Conservation (phyloP, 2,888 invertebrate genomes). For the Drosophila maculinotata region DNA sequence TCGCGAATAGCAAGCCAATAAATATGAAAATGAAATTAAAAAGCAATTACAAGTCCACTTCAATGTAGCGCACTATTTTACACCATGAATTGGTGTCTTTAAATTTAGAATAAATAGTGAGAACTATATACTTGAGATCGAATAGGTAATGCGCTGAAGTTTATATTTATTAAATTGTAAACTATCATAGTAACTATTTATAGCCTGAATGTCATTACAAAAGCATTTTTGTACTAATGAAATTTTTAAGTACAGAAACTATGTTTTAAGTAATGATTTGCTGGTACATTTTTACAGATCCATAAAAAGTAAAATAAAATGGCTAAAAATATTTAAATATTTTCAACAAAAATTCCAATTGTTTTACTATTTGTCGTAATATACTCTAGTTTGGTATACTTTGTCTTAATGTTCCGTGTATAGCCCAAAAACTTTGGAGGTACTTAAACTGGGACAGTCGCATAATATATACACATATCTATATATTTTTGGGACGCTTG, state of each 20-base stretch:
- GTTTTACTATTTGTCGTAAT: not conserved
- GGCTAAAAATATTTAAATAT: not conserved
- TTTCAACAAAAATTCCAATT: not conserved
- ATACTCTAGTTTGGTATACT: not conserved
- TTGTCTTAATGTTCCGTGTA: conserved; percentile 4
- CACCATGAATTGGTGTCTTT: conserved; percentile 25
- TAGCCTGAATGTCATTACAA: no score
- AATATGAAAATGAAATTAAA: conserved; percentile 56
- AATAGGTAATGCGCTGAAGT: conserved; percentile 14
- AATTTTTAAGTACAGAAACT: no score
- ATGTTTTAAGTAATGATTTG: no score
- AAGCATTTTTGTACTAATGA: no score
- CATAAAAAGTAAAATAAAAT: conserved; percentile 1
- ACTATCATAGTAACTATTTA: no score
- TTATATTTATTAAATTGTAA: no score
- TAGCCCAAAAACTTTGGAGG: not conserved
- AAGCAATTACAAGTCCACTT: conserved; percentile 54
- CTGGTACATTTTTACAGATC: no score
- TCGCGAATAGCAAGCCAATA: conserved; percentile 30
- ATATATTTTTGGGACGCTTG: conserved; percentile 42
- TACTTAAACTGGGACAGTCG: conserved; percentile 63
- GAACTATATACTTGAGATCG: conserved; percentile 1
- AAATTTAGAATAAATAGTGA: conserved; percentile 11
- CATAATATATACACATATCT: conserved; percentile 2
- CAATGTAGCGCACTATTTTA: conserved; percentile 30